These are phyloP conservation scores for Athalia cordata DNA, from an alignment of 2,888 invertebrate genomes.

Conservation along the genomic window DNA sequence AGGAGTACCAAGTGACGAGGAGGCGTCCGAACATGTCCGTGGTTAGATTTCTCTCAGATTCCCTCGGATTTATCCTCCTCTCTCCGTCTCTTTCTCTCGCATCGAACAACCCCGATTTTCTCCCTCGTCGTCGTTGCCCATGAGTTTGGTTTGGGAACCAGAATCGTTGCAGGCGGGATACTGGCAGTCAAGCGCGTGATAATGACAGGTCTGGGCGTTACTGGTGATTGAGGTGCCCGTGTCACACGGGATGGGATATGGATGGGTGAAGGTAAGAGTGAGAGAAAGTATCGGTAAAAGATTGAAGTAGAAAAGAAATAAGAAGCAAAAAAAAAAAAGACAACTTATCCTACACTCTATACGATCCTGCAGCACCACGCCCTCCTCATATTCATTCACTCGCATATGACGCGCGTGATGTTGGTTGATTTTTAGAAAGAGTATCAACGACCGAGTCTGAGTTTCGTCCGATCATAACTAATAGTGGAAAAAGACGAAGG, in stretches of 20 bases:
- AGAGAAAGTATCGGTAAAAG: slow-evolving; percentile 21
- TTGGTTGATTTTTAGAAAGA: slow-evolving; percentile 3
- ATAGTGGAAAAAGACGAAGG: neutral
- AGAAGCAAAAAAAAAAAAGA: slow-evolving; percentile 35
- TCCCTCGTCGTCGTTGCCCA: slow-evolving; percentile 47
- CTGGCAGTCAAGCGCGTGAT: slow-evolving; percentile 64
- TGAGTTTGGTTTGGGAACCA: slow-evolving; percentile 12
- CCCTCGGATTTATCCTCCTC: neutral
- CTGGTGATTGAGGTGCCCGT: slow-evolving; percentile 69
- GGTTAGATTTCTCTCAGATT: slow-evolving; percentile 13
- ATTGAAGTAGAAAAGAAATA: slow-evolving; percentile 24
- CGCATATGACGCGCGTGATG: slow-evolving; percentile 8
- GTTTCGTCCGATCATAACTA: no score
- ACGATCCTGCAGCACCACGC: slow-evolving; percentile 29
- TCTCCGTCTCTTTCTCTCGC: slow-evolving; percentile 31
- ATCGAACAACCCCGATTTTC: slow-evolving; percentile 12
- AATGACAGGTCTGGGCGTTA: slow-evolving; percentile 71
- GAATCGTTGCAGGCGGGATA: slow-evolving; percentile 21
- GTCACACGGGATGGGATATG: slow-evolving; percentile 62
- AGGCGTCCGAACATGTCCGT: slow-evolving; percentile 48
- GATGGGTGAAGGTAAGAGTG: slow-evolving; percentile 40
- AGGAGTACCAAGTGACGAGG: slow-evolving; percentile 35
- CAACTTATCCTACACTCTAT: neutral
- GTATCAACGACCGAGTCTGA: no score
- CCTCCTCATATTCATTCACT: slow-evolving; percentile 33